phyloP scores from a whole-genome alignment of 2,797 vertebrate genomes.

The Acanthiza pusilla region DNA sequence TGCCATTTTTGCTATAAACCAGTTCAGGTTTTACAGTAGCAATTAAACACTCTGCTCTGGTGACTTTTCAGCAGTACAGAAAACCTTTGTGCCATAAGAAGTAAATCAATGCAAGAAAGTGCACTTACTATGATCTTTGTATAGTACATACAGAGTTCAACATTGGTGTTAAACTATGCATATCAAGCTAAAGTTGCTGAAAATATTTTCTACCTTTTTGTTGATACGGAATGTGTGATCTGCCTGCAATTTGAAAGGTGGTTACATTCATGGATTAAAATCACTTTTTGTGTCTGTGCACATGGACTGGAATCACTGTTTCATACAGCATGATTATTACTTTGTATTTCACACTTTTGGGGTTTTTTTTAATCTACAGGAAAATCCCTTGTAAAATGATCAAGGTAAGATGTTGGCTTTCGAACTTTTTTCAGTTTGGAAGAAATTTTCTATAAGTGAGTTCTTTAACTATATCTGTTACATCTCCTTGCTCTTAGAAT shows the following conservation, averaged over 20 bases:
- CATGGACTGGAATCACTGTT: neutral
- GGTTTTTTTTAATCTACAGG: neutral
- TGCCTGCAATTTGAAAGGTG: neutral
- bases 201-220: conserved; percentile 58
- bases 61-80: conserved; percentile 29
- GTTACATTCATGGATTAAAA: conserved; percentile 47
- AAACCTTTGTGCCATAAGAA: conserved; percentile 33
- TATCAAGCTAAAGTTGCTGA: conserved; percentile 7
- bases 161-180: conserved; percentile 44
- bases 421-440: neutral
- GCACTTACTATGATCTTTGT: conserved; percentile 59
- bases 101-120: conserved; percentile 53
- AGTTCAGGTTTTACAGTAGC: neutral
- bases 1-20: conserved; percentile 17
- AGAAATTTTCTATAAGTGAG: neutral
- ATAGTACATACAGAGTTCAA: conserved; percentile 43
- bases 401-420: neutral
- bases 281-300: conserved; percentile 4
- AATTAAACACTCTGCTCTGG: neutral
- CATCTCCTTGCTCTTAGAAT: neutral
- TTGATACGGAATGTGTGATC: neutral
- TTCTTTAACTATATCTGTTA: neutral
- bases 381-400: neutral
- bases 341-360: neutral
- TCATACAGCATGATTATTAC: neutral